phyloP scores from a whole-genome alignment of 2,888 invertebrate species.

The Drosophila emarginata region DNA sequence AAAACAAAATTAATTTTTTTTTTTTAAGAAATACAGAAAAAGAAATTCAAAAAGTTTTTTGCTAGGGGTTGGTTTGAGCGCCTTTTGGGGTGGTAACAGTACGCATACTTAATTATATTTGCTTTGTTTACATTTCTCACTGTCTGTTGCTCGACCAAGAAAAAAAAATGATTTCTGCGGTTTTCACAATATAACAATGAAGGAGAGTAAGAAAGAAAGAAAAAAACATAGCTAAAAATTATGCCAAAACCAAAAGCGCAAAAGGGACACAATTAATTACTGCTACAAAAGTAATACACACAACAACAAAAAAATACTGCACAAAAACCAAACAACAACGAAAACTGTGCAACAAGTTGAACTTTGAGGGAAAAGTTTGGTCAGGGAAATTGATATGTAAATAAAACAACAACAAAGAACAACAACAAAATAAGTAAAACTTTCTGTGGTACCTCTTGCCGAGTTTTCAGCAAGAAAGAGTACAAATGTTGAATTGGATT shows the following conservation, averaged over 20 bases:
- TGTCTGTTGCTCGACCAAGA: constrained; percentile 10
- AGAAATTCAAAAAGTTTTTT: constrained; percentile 57
- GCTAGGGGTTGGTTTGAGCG: neutral
- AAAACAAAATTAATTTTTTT: constrained; percentile 17
- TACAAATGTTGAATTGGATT: neutral
- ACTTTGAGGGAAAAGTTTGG: constrained; percentile 51
- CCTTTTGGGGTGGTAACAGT: constrained; percentile 51
- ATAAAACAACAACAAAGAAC: constrained; percentile 37
- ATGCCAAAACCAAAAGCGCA: constrained; percentile 43
- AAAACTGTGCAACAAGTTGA: constrained; percentile 66
- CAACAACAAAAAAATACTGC: constrained; percentile 9
- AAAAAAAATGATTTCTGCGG: constrained; percentile 49
- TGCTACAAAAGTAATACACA: constrained; percentile 5
- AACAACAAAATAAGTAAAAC: constrained; percentile 7
- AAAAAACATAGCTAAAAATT: neutral
- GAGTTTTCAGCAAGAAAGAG: neutral
- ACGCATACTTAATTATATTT: constrained; percentile 76
- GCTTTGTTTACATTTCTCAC: constrained; percentile 57
- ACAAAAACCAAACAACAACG: constrained; percentile 29
- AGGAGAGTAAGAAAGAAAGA: constrained; percentile 3
- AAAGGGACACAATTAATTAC: constrained; percentile 72
- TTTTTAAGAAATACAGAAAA: constrained; percentile 42
- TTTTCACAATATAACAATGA: constrained; percentile 42
- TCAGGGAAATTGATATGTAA: constrained; percentile 54
- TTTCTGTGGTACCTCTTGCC: neutral